Evolutionary conservation across 2,888 invertebrate species (phyloP).

Genomic region (Caenorhabditis virilis): DNA sequence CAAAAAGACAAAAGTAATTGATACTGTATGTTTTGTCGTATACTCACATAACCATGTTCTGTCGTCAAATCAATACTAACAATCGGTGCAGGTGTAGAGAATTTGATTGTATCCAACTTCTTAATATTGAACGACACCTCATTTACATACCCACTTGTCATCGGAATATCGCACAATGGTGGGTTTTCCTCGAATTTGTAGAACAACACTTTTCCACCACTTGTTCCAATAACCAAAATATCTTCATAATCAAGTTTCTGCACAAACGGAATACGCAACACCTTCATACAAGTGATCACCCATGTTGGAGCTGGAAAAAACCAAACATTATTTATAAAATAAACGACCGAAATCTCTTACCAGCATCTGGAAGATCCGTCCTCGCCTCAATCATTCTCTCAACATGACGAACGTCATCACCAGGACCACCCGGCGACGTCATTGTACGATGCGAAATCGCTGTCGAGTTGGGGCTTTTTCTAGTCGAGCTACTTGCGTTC

Average conservation of each 20-base stretch:
- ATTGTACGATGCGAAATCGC: not conserved
- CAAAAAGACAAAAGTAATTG: not conserved
- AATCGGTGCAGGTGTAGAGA: constrained; percentile 5
- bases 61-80: constrained; percentile 13
- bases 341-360: too few relatives aligned
- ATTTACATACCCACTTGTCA: constrained; percentile 2
- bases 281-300: constrained; percentile 11
- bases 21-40: too few relatives aligned
- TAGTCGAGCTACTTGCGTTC: not conserved
- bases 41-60: constrained; percentile 26
- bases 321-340: too few relatives aligned
- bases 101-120: not conserved
- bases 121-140: constrained; percentile 11
- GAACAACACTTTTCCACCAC: constrained; percentile 15
- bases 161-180: too few relatives aligned
- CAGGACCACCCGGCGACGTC: not conserved
- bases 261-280: constrained; percentile 8
- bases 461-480: not conserved
- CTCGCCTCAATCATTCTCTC: constrained; percentile 3
- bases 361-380: not conserved
- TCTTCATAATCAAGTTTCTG: constrained; percentile 7
- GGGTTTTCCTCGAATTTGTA: constrained; percentile 14
- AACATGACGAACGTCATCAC: not conserved
- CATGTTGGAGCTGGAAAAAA: constrained; percentile 8
- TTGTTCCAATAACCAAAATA: constrained; percentile 20